Conservation (phyloP, 2,113 vertebrate genomes). For the Cettia cetti region DNA sequence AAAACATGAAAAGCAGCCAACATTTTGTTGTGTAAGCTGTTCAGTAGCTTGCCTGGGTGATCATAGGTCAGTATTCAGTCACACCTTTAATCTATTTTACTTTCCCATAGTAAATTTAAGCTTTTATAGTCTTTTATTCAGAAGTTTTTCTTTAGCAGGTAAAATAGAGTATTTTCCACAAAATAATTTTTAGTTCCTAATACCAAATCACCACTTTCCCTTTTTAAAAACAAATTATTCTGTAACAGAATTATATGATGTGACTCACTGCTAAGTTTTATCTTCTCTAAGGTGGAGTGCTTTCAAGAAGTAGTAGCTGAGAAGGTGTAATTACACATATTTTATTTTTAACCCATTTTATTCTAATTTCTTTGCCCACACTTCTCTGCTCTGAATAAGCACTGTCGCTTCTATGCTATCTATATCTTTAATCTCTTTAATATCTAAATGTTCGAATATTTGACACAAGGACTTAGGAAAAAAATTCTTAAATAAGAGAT, state of each 20-base stretch:
- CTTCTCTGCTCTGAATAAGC: neutral
- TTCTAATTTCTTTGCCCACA: neutral
- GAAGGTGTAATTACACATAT: neutral
- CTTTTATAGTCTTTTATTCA: neutral
- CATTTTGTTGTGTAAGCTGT: neutral
- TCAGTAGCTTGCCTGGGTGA: neutral
- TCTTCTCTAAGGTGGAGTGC: neutral
- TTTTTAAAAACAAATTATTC: neutral
- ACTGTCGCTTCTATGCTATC: neutral
- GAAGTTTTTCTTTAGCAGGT: neutral
- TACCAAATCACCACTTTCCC: neutral
- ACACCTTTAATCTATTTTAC: neutral
- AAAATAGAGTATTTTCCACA: neutral
- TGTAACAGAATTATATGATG: neutral
- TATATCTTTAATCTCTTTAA: neutral
- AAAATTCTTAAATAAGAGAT: neutral
- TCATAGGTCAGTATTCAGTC: neutral
- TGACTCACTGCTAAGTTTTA: constrained; percentile 37
- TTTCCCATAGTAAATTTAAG: neutral
- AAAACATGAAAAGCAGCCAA: neutral
- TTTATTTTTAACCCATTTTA: constrained; percentile 25
- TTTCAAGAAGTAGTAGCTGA: neutral
- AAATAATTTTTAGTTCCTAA: neutral
- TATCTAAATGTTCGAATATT: neutral
- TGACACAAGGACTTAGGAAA: neutral